Evolutionary conservation across 2,888 invertebrate species (phyloP).

Genomic region (Malthinus seriepunctatus): DNA sequence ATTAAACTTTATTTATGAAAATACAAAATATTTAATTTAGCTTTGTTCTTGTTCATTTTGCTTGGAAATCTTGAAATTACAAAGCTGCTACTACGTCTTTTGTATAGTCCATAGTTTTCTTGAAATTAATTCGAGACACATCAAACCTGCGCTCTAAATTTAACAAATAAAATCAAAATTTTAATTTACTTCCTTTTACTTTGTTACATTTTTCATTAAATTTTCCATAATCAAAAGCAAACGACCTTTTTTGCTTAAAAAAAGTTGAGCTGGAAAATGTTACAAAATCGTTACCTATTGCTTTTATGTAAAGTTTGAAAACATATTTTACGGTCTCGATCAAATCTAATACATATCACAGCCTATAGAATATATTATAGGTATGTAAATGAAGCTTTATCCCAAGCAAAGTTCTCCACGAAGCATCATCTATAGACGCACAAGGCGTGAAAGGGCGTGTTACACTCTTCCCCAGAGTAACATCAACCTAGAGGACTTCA

Average conservation of each 20-base stretch:
- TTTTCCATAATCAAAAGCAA: no score
- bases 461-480: conserved; percentile 34
- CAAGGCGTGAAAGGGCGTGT: conserved; percentile 31
- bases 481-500: conserved; percentile 40
- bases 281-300: no score
- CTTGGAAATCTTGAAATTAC: neutral
- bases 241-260: no score
- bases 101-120: neutral
- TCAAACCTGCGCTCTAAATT: neutral
- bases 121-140: neutral
- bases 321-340: conserved; percentile 19
- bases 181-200: no score
- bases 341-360: conserved; percentile 28
- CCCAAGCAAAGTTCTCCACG: conserved; percentile 27
- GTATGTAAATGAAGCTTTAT: conserved; percentile 31
- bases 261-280: no score
- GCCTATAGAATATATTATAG: conserved; percentile 26
- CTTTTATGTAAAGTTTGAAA: conserved; percentile 20
- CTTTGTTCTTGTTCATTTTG: neutral
- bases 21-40: no score
- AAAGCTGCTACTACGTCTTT: neutral
- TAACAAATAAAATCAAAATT: no score
- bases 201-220: no score
- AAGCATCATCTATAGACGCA: conserved; percentile 30
- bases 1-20: no score